A percentile compares a stretch with the other conserved stretches of the same genome.
These are phyloP conservation scores for Synergus itoensis DNA, from an alignment of 2,888 invertebrate species.

Conservation along the genomic window DNA sequence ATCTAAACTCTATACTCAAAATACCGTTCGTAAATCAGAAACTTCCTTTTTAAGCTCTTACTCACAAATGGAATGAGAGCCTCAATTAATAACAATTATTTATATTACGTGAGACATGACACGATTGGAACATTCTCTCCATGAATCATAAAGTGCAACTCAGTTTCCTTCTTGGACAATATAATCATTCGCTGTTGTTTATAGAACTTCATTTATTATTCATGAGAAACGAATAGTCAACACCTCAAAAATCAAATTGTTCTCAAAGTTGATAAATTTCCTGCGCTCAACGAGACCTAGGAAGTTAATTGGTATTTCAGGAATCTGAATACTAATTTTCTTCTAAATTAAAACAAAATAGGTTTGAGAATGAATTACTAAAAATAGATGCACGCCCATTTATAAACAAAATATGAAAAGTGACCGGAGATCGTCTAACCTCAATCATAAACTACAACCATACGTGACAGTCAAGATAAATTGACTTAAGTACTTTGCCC, in stretches of 20 bases:
- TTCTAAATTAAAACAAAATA: not conserved
- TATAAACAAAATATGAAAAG: constrained; percentile 14
- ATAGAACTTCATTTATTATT: constrained; percentile 14
- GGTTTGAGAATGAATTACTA: not conserved
- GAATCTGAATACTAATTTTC: not conserved
- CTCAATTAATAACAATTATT: constrained; percentile 5
- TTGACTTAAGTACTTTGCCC: not conserved
- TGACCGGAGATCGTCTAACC: constrained; percentile 22
- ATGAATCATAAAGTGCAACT: not conserved
- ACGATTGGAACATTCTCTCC: not conserved
- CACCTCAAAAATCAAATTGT: not conserved
- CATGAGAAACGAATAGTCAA: not conserved
- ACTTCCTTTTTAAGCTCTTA: not conserved
- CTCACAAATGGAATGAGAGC: not conserved
- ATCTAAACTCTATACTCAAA: not conserved
- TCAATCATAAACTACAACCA: not conserved
- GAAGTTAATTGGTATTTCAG: not conserved
- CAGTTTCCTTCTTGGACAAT: not conserved
- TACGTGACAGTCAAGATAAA: not conserved
- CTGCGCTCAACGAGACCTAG: too few relatives aligned
- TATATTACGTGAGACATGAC: not conserved
- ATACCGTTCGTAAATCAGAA: not conserved
- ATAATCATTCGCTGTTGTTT: constrained; percentile 5
- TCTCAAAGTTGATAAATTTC: not conserved
- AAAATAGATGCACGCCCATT: not conserved